phyloP scores from a whole-genome alignment of 1,140 invertebrate genomes.

The Tachypleus tridentatus region DNA sequence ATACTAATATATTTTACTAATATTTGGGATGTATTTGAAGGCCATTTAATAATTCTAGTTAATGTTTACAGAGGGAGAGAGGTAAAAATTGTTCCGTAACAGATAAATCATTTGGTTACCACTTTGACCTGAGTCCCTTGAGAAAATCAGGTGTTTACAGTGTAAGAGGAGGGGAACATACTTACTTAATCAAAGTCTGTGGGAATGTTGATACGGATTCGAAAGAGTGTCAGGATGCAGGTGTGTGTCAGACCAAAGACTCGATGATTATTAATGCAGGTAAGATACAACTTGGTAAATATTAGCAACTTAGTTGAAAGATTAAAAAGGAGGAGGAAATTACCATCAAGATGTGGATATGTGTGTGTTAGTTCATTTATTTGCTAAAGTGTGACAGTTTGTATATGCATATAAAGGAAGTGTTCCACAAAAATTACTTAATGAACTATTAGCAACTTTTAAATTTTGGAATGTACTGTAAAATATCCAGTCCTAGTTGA shows the following conservation, averaged over 20 bases:
- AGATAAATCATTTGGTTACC: constrained; percentile 29
- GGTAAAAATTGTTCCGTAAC: constrained; percentile 29
- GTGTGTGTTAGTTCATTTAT: not conserved
- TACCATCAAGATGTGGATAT: constrained; percentile 7
- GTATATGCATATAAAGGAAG: not conserved
- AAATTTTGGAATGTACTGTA: no score
- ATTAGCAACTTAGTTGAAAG: no score
- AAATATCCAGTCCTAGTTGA: no score
- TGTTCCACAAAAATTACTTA: no score
- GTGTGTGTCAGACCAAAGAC: constrained; percentile 28
- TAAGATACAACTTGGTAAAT: no score
- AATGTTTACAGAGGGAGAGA: constrained; percentile 9
- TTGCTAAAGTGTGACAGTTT: not conserved
- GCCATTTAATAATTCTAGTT: not conserved
- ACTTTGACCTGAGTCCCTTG: constrained; percentile 28
- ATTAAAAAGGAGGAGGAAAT: not conserved
- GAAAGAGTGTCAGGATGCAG: constrained; percentile 24
- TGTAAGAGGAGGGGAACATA: constrained; percentile 24
- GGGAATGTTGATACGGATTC: constrained; percentile 23
- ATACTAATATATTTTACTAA: no score
- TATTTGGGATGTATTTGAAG: constrained; percentile 10
- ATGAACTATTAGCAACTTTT: no score
- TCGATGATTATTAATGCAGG: not conserved
- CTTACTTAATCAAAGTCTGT: constrained; percentile 35
- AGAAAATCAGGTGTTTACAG: constrained; percentile 19